Percentiles rank a stretch among this genome's conserved stretches.
phyloP scores from a whole-genome alignment of 2,113 vertebrate species.

The Rhegmatorhina hoffmannsi region DNA sequence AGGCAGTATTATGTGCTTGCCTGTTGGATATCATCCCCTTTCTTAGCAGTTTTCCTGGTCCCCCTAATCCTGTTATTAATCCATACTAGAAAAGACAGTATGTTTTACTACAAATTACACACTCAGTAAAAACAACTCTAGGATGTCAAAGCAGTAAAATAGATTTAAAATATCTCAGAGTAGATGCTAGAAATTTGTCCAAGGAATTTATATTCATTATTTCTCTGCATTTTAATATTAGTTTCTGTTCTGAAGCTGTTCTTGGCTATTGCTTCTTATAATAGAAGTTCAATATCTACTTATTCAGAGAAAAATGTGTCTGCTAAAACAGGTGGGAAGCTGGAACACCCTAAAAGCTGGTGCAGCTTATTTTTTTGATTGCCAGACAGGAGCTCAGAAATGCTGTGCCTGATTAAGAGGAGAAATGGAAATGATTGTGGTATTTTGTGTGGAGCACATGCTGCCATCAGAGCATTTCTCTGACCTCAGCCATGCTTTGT shows the following conservation, averaged over 20 bases:
- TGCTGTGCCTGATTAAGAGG: neutral
- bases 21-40: neutral
- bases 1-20: neutral
- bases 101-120: neutral
- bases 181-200: neutral
- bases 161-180: neutral
- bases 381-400: neutral
- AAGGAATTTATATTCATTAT: neutral
- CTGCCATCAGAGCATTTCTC: neutral
- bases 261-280: neutral
- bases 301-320: neutral
- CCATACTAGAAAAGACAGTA: neutral
- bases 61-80: neutral
- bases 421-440: neutral
- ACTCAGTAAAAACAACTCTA: neutral
- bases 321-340: neutral
- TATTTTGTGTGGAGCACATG: neutral
- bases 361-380: neutral
- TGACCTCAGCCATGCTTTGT: neutral
- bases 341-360: neutral
- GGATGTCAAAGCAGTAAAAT: neutral
- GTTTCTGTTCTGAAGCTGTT: neutral
- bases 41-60: neutral
- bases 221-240: neutral
- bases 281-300: neutral